These are phyloP conservation scores for Argyrosomus japonicus DNA, from an alignment of 2,113 vertebrate genomes.

Conservation along the genomic window DNA sequence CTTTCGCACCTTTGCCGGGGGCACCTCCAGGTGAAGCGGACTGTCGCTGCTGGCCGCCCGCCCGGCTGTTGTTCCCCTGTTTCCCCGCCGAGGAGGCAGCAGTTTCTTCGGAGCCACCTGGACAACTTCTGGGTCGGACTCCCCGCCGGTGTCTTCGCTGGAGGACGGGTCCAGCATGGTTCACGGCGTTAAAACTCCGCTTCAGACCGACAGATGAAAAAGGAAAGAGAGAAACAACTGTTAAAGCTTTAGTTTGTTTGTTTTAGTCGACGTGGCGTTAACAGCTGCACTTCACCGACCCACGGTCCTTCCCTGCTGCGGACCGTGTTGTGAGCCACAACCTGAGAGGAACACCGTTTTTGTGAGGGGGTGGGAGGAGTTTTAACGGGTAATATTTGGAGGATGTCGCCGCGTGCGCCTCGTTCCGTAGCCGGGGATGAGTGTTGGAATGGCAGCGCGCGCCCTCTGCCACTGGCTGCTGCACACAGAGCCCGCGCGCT, in stretches of 20 bases:
- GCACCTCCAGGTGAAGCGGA: conserved; percentile 77
- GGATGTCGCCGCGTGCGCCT: conserved; percentile 30
- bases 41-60: conserved; percentile 73
- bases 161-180: conserved; percentile 96
- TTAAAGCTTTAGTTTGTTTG: conserved; percentile 33
- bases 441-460: conserved; percentile 56
- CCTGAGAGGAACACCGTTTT: neutral
- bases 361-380: conserved; percentile 45
- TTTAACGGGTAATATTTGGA: conserved; percentile 12
- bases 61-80: conserved; percentile 64
- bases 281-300: conserved; percentile 13
- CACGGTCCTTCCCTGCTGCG: neutral
- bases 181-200: conserved; percentile 9
- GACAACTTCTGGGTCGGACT: conserved; percentile 87
- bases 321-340: neutral
- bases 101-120: conserved; percentile 77
- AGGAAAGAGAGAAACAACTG: neutral
- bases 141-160: conserved; percentile 94
- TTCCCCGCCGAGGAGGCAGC: conserved; percentile 49
- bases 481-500: conserved; percentile 18
- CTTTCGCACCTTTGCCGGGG: conserved; percentile 60
- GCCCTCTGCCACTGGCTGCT: conserved; percentile 5
- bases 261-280: conserved; percentile 74
- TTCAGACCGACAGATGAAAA: neutral
- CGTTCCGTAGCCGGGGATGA: conserved; percentile 14